phyloP scores from a whole-genome alignment of 2,797 vertebrate genomes.

The Phalloptychus januarius region DNA sequence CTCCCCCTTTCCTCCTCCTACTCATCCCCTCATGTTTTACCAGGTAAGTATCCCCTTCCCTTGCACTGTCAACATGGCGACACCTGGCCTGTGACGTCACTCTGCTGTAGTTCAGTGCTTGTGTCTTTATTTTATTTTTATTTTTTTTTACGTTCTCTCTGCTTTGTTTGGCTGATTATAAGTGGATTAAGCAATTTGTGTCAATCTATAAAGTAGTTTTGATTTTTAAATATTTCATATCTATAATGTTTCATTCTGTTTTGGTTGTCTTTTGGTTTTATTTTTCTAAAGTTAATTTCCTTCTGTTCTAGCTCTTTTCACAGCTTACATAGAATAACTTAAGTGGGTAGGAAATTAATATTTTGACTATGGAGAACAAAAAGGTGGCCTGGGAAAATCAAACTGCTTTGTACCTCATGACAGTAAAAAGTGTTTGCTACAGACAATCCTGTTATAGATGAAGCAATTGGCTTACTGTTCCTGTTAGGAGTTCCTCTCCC shows the following conservation, averaged over 20 bases:
- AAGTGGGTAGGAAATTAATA: conserved; percentile 37
- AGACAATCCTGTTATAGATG: conserved; percentile 36
- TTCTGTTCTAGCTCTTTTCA: conserved; percentile 98
- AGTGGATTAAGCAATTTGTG: conserved; percentile 97
- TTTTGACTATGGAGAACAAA: conserved; percentile 23
- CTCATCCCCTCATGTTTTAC: conserved; percentile 74
- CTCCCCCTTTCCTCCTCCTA: conserved; percentile 62
- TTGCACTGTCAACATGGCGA: conserved; percentile 94
- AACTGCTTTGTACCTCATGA: conserved; percentile 36
- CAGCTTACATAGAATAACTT: conserved; percentile 86
- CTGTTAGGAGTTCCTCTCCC: conserved; percentile 40
- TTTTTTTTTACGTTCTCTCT: conserved; percentile 88
- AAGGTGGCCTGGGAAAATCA: conserved; percentile 34
- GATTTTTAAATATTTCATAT: conserved; percentile 82
- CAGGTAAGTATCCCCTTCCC: conserved; percentile 92
- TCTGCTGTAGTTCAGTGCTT: conserved; percentile 99
- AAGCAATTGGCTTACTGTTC: conserved; percentile 46
- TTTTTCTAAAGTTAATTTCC: conserved; percentile 92
- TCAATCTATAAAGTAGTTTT: conserved; percentile 93
- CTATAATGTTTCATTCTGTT: conserved; percentile 88
- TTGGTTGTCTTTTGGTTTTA: conserved; percentile 82
- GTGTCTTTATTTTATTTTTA: conserved; percentile 83
- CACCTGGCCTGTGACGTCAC: conserved; percentile 94
- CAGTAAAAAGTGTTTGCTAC: conserved; percentile 30
- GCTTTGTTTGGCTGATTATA: conserved; percentile 99